Conservation (phyloP, 2,113 vertebrate species). For the Psilopogon haemacephalus region DNA sequence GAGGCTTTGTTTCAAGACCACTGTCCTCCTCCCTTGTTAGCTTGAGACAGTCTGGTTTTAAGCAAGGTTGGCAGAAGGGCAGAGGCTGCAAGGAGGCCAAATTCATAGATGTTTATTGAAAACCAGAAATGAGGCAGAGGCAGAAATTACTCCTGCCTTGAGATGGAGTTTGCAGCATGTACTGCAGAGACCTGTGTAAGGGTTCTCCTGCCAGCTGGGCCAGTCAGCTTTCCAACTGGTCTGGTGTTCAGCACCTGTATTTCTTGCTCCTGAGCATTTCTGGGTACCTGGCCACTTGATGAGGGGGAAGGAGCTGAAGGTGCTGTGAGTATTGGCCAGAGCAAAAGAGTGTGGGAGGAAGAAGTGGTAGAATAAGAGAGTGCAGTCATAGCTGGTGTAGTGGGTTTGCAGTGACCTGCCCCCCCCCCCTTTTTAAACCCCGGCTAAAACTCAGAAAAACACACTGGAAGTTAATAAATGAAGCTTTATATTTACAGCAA, state of each 20-base stretch:
- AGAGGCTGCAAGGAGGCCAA: not conserved
- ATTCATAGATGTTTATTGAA: not conserved
- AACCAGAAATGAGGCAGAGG: not conserved
- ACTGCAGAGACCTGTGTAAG: fast-evolving
- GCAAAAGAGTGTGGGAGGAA: fast-evolving
- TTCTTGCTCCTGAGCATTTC: not conserved
- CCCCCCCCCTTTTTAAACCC: too few relatives aligned
- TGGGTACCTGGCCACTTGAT: fast-evolving
- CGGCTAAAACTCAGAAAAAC: too few relatives aligned
- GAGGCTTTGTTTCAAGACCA: not conserved
- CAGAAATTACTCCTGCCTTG: not conserved
- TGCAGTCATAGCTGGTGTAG: too few relatives aligned
- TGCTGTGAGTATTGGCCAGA: not conserved
- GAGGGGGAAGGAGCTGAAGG: not conserved
- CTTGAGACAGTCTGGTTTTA: not conserved
- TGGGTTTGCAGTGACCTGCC: too few relatives aligned
- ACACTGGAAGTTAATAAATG: too few relatives aligned
- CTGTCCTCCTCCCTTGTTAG: not conserved
- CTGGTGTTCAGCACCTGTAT: too few relatives aligned
- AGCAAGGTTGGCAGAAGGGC: not conserved
- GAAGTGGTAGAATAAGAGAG: not conserved
- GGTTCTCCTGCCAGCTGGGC: not conserved
- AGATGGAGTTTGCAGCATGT: not conserved
- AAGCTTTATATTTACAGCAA: too few relatives aligned
- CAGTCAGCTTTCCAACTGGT: not conserved